These are phyloP conservation scores for Arenaria interpres DNA, from an alignment of 2,113 vertebrate species.

Conservation along the genomic window DNA sequence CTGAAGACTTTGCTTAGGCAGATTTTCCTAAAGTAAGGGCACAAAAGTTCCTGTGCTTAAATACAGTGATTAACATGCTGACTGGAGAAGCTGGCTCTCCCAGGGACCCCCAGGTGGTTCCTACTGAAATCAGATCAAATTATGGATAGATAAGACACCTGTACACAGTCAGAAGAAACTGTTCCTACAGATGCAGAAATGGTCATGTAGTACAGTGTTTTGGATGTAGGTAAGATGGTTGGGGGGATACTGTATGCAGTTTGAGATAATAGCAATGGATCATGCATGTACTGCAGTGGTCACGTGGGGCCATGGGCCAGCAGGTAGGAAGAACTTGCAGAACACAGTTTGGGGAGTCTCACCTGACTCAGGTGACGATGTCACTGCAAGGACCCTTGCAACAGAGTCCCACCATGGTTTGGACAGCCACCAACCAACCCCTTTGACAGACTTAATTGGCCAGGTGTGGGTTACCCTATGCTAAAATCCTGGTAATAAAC, in stretches of 20 bases:
- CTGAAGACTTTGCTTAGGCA: neutral
- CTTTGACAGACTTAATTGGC: neutral
- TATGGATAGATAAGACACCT: neutral
- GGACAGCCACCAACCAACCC: neutral
- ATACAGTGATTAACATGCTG: neutral
- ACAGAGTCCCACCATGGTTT: neutral
- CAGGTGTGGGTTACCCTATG: neutral
- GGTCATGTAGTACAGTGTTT: neutral
- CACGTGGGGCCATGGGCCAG: too few species aligned
- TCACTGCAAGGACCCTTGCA: neutral
- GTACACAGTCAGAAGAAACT: neutral
- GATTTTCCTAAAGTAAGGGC: neutral
- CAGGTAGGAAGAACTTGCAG: neutral
- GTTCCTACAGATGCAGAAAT: neutral
- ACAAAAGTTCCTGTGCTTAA: neutral
- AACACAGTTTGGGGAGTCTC: neutral
- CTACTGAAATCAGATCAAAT: neutral
- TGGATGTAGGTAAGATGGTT: neutral
- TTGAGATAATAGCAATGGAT: neutral
- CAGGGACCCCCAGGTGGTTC: neutral
- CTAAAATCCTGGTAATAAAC: neutral
- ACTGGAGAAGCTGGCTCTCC: neutral
- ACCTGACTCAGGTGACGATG: rapidly evolving
- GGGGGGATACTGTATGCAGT: neutral
- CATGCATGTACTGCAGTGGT: neutral